Evolutionary conservation across 1,140 invertebrate genomes (phyloP), one percentile per base, ranked within the genome.

Genomic region (Drosophila dunni): DNA sequence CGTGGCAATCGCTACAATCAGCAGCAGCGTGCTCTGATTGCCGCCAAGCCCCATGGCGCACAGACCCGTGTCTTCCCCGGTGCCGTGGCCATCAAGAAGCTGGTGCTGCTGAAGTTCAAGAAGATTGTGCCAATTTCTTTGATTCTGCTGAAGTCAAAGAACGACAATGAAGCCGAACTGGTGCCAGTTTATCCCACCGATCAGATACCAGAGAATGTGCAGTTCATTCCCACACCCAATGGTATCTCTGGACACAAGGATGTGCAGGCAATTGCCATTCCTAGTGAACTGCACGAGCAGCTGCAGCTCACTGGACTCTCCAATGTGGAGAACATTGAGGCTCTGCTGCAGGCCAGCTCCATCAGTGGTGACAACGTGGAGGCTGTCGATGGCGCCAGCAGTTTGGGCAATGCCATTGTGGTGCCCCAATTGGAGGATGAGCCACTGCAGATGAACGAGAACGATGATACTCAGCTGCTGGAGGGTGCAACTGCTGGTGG

Each of bases 241-340:
- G 90, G 90, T 63, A 91, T 91, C 33, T 91, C 90, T 0, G 90
- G 90, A 11, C 90, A 91, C 66, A 90, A 89, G 71, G 90, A 91
- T 38, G 90, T 91, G 7, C 90, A 91, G 73, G 90, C 90, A 5
- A 91, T 91, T 10, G 90, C 90, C 68, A 91, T 91, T 15, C 90
- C 90, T 48, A 89, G 65, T 38, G 90, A 90, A 62, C 65, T 91
- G 71, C 90, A 91, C 61, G 80, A 91, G 13, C 90, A 91, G 70
- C 81, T 91, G 4, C 81, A 91, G 69, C 75, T 86, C 42, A 91
- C 79, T 7, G 90, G 90, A 0, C 61, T 91, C 6, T 77, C 90
- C 54, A 90, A 91, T 36, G 62, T 91, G 50, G 90, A 91, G 77
- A 90, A 84, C 42, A 91, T 91, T n/a, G 90, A 91, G 69, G 75